These are phyloP conservation scores for Hermodice carunculata DNA, from an alignment of 2,888 invertebrate species.

Conservation along the genomic window DNA sequence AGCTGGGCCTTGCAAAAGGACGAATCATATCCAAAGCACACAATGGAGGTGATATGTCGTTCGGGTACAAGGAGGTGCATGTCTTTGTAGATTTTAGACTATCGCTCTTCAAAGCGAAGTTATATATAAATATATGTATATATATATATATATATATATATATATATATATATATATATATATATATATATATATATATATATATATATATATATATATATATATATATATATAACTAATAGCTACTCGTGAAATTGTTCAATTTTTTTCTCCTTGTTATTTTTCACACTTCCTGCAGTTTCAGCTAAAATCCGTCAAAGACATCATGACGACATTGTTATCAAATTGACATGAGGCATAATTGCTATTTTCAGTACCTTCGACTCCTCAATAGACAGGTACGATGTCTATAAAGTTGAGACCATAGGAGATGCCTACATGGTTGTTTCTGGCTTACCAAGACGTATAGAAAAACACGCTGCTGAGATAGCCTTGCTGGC, in stretches of 20 bases:
- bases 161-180: slow-evolving; percentile 8
- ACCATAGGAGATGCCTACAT: slow-evolving; percentile 25
- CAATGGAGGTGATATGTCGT: too few species aligned
- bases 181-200: not conserved
- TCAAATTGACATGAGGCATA: not conserved
- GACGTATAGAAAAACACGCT: slow-evolving; percentile 7
- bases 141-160: slow-evolving; percentile 8
- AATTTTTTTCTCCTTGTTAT: not conserved
- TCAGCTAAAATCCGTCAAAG: not conserved
- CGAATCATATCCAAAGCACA: too few species aligned
- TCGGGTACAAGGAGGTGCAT: too few species aligned
- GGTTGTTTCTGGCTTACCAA: slow-evolving; percentile 16
- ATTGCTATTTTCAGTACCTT: slow-evolving; percentile 11
- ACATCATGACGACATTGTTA: not conserved
- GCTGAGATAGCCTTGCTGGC: slow-evolving; percentile 11
- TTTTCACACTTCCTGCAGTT: not conserved
- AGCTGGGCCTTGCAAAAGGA: too few species aligned
- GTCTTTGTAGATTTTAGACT: too few species aligned
- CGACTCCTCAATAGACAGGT: slow-evolving; percentile 12
- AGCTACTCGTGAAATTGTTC: too few species aligned
- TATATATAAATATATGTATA: too few species aligned
- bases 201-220: not conserved
- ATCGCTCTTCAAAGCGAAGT: too few species aligned
- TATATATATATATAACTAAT: not conserved
- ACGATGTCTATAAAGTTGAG: slow-evolving; percentile 20